Conservation (phyloP, 2,113 vertebrate species). For the Cariama cristata region DNA sequence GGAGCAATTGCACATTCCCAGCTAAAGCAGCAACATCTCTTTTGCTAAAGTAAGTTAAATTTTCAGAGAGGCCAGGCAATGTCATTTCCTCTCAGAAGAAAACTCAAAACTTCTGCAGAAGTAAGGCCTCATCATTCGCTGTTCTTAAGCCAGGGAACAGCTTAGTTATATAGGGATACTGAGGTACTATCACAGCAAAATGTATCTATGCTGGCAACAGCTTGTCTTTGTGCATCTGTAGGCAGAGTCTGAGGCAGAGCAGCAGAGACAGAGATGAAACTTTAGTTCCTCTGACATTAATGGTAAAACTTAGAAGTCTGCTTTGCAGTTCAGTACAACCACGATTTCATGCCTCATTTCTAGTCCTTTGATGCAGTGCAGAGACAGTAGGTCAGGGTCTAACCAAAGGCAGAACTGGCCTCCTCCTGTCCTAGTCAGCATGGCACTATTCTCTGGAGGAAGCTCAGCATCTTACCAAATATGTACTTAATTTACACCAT, state of each 20-base stretch:
- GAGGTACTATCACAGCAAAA: neutral
- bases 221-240: neutral
- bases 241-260: neutral
- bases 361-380: neutral
- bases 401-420: neutral
- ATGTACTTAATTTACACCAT: neutral
- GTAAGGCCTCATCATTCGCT: neutral
- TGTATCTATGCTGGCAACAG: neutral
- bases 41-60: neutral
- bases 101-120: neutral
- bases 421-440: neutral
- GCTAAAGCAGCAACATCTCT: neutral
- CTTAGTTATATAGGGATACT: neutral
- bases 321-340: neutral
- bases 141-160: neutral
- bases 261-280: neutral
- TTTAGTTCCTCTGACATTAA: neutral
- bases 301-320: neutral
- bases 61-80: neutral
- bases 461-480: neutral
- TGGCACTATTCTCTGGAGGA: neutral
- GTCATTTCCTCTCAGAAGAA: neutral
- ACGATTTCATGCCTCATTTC: neutral
- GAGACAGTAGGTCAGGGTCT: neutral
- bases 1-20: neutral